These are phyloP conservation scores for Tribolium freemani DNA, from an alignment of 2,888 invertebrate genomes.

Conservation along the genomic window DNA sequence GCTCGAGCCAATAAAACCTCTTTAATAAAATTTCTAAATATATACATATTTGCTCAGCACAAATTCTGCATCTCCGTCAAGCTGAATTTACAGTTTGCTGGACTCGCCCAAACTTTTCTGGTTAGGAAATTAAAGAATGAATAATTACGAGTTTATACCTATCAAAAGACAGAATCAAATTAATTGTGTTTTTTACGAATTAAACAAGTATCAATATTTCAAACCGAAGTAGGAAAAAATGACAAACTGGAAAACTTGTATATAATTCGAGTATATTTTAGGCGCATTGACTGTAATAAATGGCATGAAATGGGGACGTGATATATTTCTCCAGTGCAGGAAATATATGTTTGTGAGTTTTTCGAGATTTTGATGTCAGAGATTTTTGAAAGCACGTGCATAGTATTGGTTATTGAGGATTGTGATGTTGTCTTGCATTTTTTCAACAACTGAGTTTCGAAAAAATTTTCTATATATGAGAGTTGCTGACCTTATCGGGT, in stretches of 20 bases:
- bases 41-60: slow-evolving; percentile 19
- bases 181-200: slow-evolving; percentile 4
- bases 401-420: slow-evolving; percentile 26
- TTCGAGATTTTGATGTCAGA: slow-evolving; percentile 31
- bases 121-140: slow-evolving; percentile 12
- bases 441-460: slow-evolving; percentile 3
- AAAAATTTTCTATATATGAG: slow-evolving; percentile 11
- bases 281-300: slow-evolving; percentile 28
- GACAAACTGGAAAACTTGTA: slow-evolving; percentile 6
- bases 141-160: background rate
- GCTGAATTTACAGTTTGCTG: background rate
- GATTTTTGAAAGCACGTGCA: slow-evolving; percentile 32
- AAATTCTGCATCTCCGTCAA: slow-evolving; percentile 14
- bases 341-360: slow-evolving; percentile 35
- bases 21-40: slow-evolving; percentile 38
- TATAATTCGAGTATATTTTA: slow-evolving; percentile 26
- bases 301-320: slow-evolving; percentile 21
- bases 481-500: slow-evolving; percentile 14
- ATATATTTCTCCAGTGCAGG: slow-evolving; percentile 6
- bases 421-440: slow-evolving; percentile 18
- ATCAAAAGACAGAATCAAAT: background rate
- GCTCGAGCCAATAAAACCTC: slow-evolving; percentile 39
- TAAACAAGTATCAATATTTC: slow-evolving; percentile 11
- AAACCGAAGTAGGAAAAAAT: background rate
- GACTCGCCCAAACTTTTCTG: background rate